Evolutionary conservation across 23 tunicate genomes (phyloP), one percentile per base, ranked within the genome.

Genomic region (Ciona savignyi): DNA sequence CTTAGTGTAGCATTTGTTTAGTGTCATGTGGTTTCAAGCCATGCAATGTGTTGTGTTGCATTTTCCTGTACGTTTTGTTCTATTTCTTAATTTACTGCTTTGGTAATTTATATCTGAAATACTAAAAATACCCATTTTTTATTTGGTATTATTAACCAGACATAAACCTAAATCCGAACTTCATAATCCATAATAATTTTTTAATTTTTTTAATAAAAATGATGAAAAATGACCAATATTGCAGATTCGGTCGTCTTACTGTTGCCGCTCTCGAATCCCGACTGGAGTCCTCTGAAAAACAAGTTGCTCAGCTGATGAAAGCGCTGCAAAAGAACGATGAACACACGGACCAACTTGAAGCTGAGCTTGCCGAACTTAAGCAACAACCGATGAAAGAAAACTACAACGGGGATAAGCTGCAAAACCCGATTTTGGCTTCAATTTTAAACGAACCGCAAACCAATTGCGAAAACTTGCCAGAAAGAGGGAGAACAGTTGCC

Each of bases 251-350:
- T 2, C 80, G 96, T 0, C 74, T 79, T 27, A 81, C 87, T 20
- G 96, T 88, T 21, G 96, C 96, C 49, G 81, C 87, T 3, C 61
- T 88, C 69, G 83, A 88, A 69, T 35, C 83, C 2, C 70, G 84
- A 19, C 61, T 88, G 34, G 80, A 88, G 56, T 66, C 83, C 1
- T 72, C 81, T 32, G 79, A 71, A 23, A 88, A 82, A 35, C 80
- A 88, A 62, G 62, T 70, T 2, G 76, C 77, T 9, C 96, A 82
- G 69, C 68, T 88, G 27, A 42, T 77, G 67, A 82, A 75, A 67
- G 96, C 96, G 3, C 29, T 88, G 62, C 56, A 82, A 33, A 66
- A 35, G 32, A 81, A 66, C 51, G 96, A 88, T 51, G 4, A 70
- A 9, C 82, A 81, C 68, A 82, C 75, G 19, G 85, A 72, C 25